These are phyloP conservation scores for Suillia variegata DNA, from an alignment of 2,888 invertebrate genomes.

Conservation along the genomic window DNA sequence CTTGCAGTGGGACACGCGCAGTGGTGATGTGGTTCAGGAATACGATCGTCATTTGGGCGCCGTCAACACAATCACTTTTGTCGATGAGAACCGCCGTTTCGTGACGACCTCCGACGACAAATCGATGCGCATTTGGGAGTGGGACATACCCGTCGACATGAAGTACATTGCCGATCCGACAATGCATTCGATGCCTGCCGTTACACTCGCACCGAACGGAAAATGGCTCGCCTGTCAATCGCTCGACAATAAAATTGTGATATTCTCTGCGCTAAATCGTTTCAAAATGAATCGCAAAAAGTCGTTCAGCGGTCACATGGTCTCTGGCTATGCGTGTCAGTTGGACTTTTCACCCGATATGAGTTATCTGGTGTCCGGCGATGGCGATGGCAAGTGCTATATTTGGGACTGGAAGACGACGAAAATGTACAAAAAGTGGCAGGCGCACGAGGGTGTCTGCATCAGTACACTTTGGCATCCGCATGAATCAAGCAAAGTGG, in stretches of 20 bases:
- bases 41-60: conserved; percentile 99
- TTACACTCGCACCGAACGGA: conserved; percentile 92
- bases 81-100: conserved; percentile 96
- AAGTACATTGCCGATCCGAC: conserved; percentile 99
- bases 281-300: conserved; percentile 99
- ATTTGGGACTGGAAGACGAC: conserved; percentile 99
- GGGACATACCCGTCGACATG: conserved; percentile 99
- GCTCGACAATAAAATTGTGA: conserved; percentile 98
- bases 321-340: conserved; percentile 97
- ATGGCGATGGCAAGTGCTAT: conserved; percentile 98
- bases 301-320: conserved; percentile 98
- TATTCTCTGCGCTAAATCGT: conserved; percentile 95
- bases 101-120: conserved; percentile 99
- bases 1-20: conserved; percentile 87
- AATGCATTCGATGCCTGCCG: conserved; percentile 99
- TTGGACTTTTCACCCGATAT: conserved; percentile 98
- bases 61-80: conserved; percentile 98
- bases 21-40: conserved; percentile 95
- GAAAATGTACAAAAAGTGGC: conserved; percentile 97
- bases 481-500: conserved; percentile 95
- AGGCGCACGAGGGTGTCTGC: conserved; percentile 98
- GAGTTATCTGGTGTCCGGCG: conserved; percentile 97
- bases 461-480: conserved; percentile 97
- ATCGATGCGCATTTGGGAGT: conserved; percentile 98
- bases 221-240: conserved; percentile 99